Evolutionary conservation across 2,888 invertebrate genomes (phyloP), one percentile per base, ranked within the genome.

Genomic region (Agrochola lota): DNA sequence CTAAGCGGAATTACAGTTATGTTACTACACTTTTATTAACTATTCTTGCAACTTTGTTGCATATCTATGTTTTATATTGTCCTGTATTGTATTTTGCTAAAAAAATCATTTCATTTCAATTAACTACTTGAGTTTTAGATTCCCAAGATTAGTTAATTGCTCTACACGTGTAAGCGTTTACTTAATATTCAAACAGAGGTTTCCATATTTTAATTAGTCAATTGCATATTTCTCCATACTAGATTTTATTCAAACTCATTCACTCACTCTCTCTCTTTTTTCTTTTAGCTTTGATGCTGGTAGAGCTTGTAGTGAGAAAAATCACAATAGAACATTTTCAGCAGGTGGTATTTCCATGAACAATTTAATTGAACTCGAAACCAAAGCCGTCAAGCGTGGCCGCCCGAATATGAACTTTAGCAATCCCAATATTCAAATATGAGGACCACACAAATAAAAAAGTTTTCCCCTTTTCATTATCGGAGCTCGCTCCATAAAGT

Each of bases 401-500:
- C 74, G 6, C 64, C 71, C 46, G 71, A 81, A 62, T 60, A 76
- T 64, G 64, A 74, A 64, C 82, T 71, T 69, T 66, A 77, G 43
- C 63, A 63, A 70, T 74, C 55, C 66, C 60, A 55, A 77, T 77
- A 77, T 83, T 75, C 78, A 83, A 87, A 87, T 80, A 76, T 69
- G 73, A 75, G 66, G 17, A 63, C 43, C 63, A 71, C 62, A 87
- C 81, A 87, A 85, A 78, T 84, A 84, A 76, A 87, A 86, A 87
- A 85, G 40, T 77, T 81, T 78, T 40, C 43, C 70, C 70, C 78
- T 74, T 81, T 87, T 85, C 83, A 85, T 81, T 87, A 85, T 85
- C 76, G 78, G 71, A 70, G 78, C 76, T 52, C 76, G 49, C 62
- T 74, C 63, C 52, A 55, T 30, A 70, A 86, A 80, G 59, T 81